Conservation (phyloP, 2,888 invertebrate species). For the Ophion obscuratus region DNA sequence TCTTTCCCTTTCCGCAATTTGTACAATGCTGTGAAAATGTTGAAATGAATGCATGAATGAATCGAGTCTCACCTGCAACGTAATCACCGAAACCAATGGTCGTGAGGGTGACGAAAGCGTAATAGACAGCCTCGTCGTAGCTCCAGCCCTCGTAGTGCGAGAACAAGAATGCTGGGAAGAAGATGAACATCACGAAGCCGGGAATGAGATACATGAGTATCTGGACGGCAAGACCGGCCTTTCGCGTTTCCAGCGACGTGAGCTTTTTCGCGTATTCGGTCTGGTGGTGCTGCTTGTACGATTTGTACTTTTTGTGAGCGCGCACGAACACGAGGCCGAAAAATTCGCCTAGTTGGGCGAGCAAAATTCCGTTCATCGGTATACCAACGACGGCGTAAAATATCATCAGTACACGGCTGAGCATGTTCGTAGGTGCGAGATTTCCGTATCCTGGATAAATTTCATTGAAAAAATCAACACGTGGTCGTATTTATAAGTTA, state of each 20-base stretch:
- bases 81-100: constrained; percentile 97
- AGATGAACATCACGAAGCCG: constrained; percentile 94
- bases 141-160: constrained; percentile 94
- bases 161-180: constrained; percentile 93
- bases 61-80: constrained; percentile 89
- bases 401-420: constrained; percentile 94
- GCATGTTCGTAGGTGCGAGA: constrained; percentile 92
- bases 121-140: constrained; percentile 93
- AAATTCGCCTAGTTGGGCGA: constrained; percentile 90
- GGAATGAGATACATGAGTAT: constrained; percentile 94
- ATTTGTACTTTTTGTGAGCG: constrained; percentile 93
- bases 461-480: background rate
- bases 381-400: constrained; percentile 94
- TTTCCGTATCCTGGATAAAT: constrained; percentile 92
- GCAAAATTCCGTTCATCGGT: constrained; percentile 90
- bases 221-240: constrained; percentile 91
- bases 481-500: background rate
- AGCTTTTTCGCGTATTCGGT: constrained; percentile 75
- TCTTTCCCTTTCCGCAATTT: background rate
- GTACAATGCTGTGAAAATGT: background rate
- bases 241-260: constrained; percentile 83
- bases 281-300: constrained; percentile 87
- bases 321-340: constrained; percentile 89
- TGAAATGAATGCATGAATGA: background rate
- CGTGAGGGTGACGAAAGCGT: constrained; percentile 93